Base-by-base conservation (phyloP, 2,797 vertebrate genomes). In the Cygnus olor region DNA sequence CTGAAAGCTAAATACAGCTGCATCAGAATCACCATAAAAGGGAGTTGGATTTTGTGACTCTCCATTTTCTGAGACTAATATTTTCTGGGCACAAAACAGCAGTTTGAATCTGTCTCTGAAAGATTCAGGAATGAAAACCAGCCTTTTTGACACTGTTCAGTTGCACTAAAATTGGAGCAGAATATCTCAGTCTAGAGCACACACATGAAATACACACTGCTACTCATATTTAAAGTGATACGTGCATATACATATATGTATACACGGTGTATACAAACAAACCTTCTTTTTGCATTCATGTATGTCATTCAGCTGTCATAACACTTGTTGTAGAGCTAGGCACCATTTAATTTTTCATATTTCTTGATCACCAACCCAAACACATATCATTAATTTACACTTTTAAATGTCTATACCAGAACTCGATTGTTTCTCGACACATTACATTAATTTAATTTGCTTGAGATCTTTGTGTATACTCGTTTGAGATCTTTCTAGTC, bases 81-180 rank as follows among this genome's bases (percentile, higher is more conserved):
- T 84, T 93, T 96, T 94, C 82, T 94, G 80, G 60, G 85, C 74
- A 90, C 78, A 87, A 71, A 92, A 13, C 68, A 93, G 68, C 34
- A 77, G 25, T 76, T 92, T 93, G 77, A 73, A 57, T 88, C 49
- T 68, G 56, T 36, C 42, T 89, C 71, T 69, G 80, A 85, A 94
- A 71, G 80, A 72, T 32, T 74, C 16, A 34, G 7, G 65, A 79
- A 87, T 65, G 68, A 87, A 90, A 82, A 90, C 0, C 32, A 61
- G 36, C 20, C 63, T 30, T 36, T 91, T 92, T 90, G 13, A 65
- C 32, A 19, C 45, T n/a, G 13, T 57, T 94, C 65, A 13, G 61
- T 73, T 90, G 45, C 76, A 69, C 30, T 30, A 8, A 60, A 32
- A 45, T 32, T 40, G 53, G 53, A 91, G 57, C 32, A 69, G 82